Evolutionary conservation across 2,888 invertebrate species (phyloP), one percentile per base, ranked within the genome.

Genomic region (Gonocerus acuteangulatus): DNA sequence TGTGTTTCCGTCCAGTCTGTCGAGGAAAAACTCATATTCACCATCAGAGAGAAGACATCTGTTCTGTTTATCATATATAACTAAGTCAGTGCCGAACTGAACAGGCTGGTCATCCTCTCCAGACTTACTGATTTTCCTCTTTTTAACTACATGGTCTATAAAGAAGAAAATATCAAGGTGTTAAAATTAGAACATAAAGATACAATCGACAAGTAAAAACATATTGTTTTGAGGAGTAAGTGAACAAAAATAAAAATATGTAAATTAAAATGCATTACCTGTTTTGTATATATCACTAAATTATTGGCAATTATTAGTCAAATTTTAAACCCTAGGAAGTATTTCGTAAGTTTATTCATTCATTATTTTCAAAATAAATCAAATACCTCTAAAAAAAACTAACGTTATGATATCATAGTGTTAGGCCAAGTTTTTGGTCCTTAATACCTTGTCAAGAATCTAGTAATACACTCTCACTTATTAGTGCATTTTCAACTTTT

Each of bases 1-100:
- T 11, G 62, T 57, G 83, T 69, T 80, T 77, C 71, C 78, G 64
- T 77, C 77, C 45, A 74, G 72, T 39, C 87, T 80, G 69, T 91
- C 89, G 65, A 95, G 76, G 54, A 87, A 85, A 62, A 95, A 77
- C 72, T 94, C 93, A 74, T 95, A 95, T 72, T 93, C 90, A 2
- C 94, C 95, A 68, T 91, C 90, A 1, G 86, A 86, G 52, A 93
- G 78, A 60, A 91, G 79, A 72, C 93, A 93, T 15, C 90, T 83
- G 71, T 87, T 89, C 70, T 90, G 86, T 72, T 91, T 91, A 73
- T 95, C 94, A 72, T 90, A 94, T 27, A 95, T 85, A 62, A 89
- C 86, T 61, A 95, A 76, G 74, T 94, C 94, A 61, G 88, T 86
- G 39, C 84, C 85, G 66, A 84, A 86, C 22, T 85, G 74, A 36